These are phyloP conservation scores for Charaxes varanes DNA, from an alignment of 1,140 invertebrate species.

Conservation along the genomic window DNA sequence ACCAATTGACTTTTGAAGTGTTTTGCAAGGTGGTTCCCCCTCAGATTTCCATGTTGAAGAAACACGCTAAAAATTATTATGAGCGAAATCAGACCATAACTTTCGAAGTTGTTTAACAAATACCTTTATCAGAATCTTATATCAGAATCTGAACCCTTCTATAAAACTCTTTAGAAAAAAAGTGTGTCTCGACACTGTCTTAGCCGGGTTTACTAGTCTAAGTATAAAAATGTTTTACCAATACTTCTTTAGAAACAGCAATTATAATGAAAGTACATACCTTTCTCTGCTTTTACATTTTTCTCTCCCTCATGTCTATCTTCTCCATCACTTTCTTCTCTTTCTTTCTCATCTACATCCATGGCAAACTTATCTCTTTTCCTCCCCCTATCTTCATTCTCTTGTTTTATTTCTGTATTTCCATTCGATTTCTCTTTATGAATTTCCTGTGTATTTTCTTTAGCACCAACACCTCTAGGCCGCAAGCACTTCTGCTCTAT, in stretches of 20 bases:
- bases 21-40: too few species aligned
- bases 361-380: constrained; percentile 57
- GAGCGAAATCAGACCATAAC: too few species aligned
- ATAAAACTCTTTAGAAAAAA: too few species aligned
- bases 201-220: too few species aligned
- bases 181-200: too few species aligned
- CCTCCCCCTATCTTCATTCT: constrained; percentile 30
- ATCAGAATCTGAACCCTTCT: too few species aligned
- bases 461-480: constrained; percentile 29
- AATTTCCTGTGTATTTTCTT: constrained; percentile 39
- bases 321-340: constrained; percentile 51
- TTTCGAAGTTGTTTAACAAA: too few species aligned
- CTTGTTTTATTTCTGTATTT: constrained; percentile 1
- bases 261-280: constrained; percentile 1
- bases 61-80: too few species aligned
- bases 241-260: constrained; percentile 3
- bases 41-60: too few species aligned
- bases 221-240: too few species aligned
- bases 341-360: constrained; percentile 48
- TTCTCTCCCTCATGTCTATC: constrained; percentile 26
- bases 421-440: constrained; percentile 8
- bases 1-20: too few species aligned
- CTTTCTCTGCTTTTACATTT: constrained; percentile 9
- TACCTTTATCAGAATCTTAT: too few species aligned
- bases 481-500: constrained; percentile 60